phyloP scores from a whole-genome alignment of 2,113 vertebrate genomes.

The Dinomys branickii region DNA sequence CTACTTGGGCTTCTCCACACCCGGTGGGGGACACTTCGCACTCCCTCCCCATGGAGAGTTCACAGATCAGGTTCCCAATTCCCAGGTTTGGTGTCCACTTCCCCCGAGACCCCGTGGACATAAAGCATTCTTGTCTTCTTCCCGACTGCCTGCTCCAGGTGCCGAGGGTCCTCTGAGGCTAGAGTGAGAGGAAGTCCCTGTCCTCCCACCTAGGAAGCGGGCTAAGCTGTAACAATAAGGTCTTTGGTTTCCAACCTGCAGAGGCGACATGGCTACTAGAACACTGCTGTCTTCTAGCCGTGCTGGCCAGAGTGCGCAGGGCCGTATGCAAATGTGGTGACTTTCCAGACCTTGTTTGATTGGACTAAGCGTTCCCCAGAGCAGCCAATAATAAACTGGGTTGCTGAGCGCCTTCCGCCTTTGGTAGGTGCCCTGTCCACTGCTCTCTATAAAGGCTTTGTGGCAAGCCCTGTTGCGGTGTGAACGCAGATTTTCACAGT shows the following conservation, averaged over 20 bases:
- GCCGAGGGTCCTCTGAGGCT: background rate
- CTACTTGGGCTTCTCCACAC: background rate
- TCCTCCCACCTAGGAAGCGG: background rate
- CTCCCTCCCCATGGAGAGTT: background rate
- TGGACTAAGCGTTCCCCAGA: background rate
- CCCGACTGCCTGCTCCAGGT: background rate
- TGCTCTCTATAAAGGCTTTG: background rate
- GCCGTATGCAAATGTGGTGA: background rate
- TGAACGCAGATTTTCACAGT: background rate
- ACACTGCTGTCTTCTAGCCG: background rate
- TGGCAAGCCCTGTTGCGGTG: rapidly evolving
- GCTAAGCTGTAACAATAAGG: rapidly evolving
- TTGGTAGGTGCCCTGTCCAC: rapidly evolving
- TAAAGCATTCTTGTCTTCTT: background rate
- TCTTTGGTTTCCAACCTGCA: no score
- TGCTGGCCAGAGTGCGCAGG: rapidly evolving
- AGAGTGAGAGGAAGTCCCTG: no score
- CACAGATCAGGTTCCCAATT: background rate
- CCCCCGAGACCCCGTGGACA: background rate
- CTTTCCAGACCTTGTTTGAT: background rate
- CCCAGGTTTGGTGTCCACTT: background rate
- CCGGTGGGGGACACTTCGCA: background rate
- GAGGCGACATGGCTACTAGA: rapidly evolving
- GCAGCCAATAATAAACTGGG: background rate
- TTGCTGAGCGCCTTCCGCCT: background rate